Evolutionary conservation across 2,113 vertebrate genomes (phyloP).

Genomic region (Catharus bicknelli): DNA sequence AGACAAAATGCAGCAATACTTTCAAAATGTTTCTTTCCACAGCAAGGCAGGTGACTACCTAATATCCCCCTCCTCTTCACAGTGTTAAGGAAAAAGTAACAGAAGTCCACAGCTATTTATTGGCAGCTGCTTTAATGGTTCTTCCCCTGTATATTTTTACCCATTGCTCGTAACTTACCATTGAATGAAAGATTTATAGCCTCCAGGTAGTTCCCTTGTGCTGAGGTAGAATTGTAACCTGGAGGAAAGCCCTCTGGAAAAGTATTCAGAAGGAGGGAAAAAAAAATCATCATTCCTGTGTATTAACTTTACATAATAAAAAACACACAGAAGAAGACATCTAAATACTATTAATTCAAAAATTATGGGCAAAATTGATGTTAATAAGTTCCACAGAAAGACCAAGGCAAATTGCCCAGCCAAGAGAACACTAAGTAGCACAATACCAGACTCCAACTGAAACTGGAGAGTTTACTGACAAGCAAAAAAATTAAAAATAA

Average conservation of each 20-base stretch:
- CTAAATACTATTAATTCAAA: neutral
- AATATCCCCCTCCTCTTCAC: neutral
- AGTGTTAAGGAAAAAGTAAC: neutral
- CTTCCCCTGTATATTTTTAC: neutral
- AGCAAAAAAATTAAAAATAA: neutral
- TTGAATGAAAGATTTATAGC: slow-evolving; percentile 98
- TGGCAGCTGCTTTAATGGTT: neutral
- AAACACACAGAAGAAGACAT: neutral
- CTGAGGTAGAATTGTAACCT: slow-evolving; percentile 93
- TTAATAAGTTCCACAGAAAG: neutral
- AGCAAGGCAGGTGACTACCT: neutral
- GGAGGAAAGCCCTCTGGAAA: slow-evolving; percentile 87
- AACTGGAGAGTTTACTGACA: neutral
- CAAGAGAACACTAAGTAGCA: neutral
- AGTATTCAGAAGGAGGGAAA: neutral
- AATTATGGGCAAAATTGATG: neutral
- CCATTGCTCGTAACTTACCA: slow-evolving; percentile 73
- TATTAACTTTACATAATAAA: neutral
- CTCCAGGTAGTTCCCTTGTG: slow-evolving; percentile 96
- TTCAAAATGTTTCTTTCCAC: neutral
- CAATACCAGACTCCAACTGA: neutral
- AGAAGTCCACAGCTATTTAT: neutral
- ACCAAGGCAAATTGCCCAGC: neutral
- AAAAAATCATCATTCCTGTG: neutral
- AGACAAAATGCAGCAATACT: neutral